Evolutionary conservation across 2,888 invertebrate genomes (phyloP), one percentile per base, ranked within the genome.

Genomic region (Dasypogon diadema): DNA sequence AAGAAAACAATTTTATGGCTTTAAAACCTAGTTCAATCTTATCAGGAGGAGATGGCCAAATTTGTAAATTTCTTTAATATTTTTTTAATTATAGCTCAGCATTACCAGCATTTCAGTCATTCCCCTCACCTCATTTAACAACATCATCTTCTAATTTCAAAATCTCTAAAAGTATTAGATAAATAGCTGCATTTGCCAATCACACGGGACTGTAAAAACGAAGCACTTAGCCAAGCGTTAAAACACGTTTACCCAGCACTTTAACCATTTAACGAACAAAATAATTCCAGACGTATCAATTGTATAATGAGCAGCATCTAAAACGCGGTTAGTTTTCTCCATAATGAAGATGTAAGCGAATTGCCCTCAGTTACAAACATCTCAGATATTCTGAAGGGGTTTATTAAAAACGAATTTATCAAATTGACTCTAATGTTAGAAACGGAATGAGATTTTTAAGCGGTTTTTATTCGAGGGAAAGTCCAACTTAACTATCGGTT

Each of bases 381-480:
- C 21, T 51, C 54, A 14, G 54, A 10, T 54, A 6, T 14, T n/a
- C 70, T 3, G 21, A 70, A 70, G 21, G 70, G 70, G 30, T 54
- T 70, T 70, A 70, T 70, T 70, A 70, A 70, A 70, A 70, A 34
- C 54, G 46, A 70, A 70, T 70, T 70, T 30, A 70, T 70, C 70
- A 70, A 70, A 70, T 70, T 51, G 54, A n/a, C 54, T 24, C 30
- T 54, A 54, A 70, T 54, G 30, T 51, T 51, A 54, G n/a, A 54
- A 70, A 46, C 54, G 54, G 34, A 54, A 21, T 8, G 22, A 48
- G n/a, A 14, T 12, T 48, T 16, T 16, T 22, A 54, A 54, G 8
- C 6, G 21, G 16, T 22, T 54, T 54, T 8, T 22, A n/a, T 70
- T 24, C n/a, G 56, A 56, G 70, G 22, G 68, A 68, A 54, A 54